Base-by-base conservation (phyloP, 2,888 invertebrate species). In the Megalurothrips usitatus region DNA sequence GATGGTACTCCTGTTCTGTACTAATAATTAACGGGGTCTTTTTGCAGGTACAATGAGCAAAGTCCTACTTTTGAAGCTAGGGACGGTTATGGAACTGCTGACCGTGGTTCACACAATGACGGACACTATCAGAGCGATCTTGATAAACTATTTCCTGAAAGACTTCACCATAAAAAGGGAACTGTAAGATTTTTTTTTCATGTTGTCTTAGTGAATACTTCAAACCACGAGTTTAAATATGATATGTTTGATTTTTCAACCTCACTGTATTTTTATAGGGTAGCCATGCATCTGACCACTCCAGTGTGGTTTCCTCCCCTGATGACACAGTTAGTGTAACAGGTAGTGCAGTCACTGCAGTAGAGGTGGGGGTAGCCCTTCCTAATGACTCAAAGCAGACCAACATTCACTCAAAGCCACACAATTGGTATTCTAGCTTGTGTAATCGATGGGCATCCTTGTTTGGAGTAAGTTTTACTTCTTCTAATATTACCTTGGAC, bases 371-470 rank as follows among this genome's bases (percentile, higher is more conserved):
- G 1, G 12, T 26, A 1, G 9, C 12, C 68, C 68, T 75, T 10
- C 68, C 68, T 26, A 75, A 75, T 9, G 68, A 75, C 12, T 75
- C 8, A 11, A 75, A 75, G 23, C 68, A 75, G 26, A 75, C 68
- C 23, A 75, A 75, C 68, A 83, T 96, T 83, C 94, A 95, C 87
- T 94, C 94, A 12, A 97, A 97, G 89, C 93, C 96, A 84, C 93
- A 95, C 85, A 96, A 96, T 86, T 98, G 97, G 97, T 98, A 98
- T 88, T 96, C 97, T 0, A 91, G 93, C 84, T 92, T 97, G 84
- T 97, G 97, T 87, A 98, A 98, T 87, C 90, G 98, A 85, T 98
- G 98, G 97, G 91, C 98, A 79, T 96, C 98, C 1, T 88, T 98
- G 6, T 88, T 94, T 84, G 98, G 97, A 85, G 97, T 97, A 89